Percentiles rank a stretch among this genome's conserved stretches.
These are phyloP conservation scores for Neofelis nebulosa DNA, from an alignment of 2,113 vertebrate species.

Conservation along the genomic window DNA sequence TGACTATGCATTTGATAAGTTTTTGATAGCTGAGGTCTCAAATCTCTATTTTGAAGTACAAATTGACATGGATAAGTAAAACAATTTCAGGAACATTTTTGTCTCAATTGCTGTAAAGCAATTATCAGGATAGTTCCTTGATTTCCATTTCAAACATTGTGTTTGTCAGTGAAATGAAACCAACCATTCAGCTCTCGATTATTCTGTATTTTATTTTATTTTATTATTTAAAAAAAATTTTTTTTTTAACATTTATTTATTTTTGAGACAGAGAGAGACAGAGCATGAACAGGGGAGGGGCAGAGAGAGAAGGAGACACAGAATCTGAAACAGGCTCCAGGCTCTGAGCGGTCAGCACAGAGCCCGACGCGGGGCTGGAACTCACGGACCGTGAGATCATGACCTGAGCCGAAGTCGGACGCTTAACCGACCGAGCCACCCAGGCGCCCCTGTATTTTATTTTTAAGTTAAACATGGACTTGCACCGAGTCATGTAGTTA, in stretches of 20 bases:
- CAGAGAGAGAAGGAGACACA: too few species aligned
- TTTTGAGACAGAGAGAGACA: too few species aligned
- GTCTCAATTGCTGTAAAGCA: background rate
- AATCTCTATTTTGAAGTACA: slow-evolving; percentile 31
- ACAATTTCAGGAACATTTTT: background rate
- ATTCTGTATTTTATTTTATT: background rate
- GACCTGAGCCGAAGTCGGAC: too few species aligned
- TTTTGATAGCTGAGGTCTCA: background rate
- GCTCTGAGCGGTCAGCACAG: too few species aligned
- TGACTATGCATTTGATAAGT: background rate
- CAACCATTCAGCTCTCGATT: slow-evolving; percentile 14
- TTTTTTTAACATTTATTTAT: too few species aligned
- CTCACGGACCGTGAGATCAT: too few species aligned
- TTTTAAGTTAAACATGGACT: background rate
- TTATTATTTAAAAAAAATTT: too few species aligned
- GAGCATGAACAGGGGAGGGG: too few species aligned
- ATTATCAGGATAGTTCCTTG: slow-evolving; percentile 28
- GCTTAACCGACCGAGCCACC: too few species aligned
- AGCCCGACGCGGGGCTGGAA: too few species aligned
- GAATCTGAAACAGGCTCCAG: too few species aligned
- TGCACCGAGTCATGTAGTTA: background rate
- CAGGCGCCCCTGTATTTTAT: background rate
- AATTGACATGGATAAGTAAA: slow-evolving; percentile 11
- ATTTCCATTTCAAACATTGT: slow-evolving; percentile 53
- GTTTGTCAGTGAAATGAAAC: slow-evolving; percentile 17